A percentile compares a stretch with the other conserved stretches of the same genome.
Evolutionary conservation across 2,797 vertebrate species (phyloP).

Genomic region (Anas capensis): DNA sequence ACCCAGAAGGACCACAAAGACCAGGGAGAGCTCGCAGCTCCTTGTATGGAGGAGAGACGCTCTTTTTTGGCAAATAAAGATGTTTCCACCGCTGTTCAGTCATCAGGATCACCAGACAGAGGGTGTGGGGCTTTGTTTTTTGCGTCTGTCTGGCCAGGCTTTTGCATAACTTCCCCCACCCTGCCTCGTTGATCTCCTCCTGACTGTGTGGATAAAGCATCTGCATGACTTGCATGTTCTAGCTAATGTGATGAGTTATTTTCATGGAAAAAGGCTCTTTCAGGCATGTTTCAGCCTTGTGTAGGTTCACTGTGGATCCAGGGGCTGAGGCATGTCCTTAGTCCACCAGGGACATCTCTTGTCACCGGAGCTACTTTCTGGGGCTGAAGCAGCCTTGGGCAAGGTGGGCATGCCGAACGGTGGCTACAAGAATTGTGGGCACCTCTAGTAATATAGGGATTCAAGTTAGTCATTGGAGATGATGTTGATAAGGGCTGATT

Average conservation of each 20-base stretch:
- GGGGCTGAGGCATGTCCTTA: not conserved
- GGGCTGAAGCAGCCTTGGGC: not conserved
- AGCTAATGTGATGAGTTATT: not conserved
- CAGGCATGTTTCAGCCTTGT: not conserved
- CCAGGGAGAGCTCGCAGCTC: not conserved
- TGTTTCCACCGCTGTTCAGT: conserved; percentile 8
- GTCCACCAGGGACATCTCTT: accelerated
- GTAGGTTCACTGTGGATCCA: accelerated
- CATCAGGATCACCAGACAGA: conserved; percentile 19
- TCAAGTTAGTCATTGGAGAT: not conserved
- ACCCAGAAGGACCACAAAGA: not conserved
- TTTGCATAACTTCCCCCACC: conserved; percentile 6
- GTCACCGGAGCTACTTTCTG: not conserved
- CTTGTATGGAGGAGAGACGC: conserved; percentile 16
- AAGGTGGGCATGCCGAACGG: accelerated
- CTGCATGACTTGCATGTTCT: not conserved
- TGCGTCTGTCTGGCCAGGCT: conserved; percentile 20
- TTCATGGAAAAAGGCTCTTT: not conserved
- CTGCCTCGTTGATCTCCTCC: not conserved
- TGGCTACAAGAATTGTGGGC: not conserved
- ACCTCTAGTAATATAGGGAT: not conserved
- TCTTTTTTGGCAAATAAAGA: not conserved
- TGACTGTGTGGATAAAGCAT: not conserved
- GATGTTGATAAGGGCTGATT: not conserved
- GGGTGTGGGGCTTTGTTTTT: conserved; percentile 2